Conservation (phyloP, 2,113 vertebrate species). For the Pelecanus crispus region DNA sequence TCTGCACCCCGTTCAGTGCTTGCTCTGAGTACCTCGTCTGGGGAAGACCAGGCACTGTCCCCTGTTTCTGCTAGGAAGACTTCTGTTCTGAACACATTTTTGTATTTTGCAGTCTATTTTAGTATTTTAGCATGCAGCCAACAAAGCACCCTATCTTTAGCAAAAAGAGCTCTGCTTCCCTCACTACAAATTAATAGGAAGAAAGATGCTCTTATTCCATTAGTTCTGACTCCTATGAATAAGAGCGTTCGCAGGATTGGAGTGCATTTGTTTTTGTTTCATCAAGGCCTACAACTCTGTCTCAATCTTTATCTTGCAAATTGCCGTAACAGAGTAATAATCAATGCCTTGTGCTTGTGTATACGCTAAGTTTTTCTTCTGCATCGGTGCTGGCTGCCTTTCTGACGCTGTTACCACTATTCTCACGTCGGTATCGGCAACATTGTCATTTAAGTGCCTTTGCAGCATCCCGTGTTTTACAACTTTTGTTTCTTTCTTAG, state of each 20-base stretch:
- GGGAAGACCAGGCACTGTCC: neutral
- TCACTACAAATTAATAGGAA: neutral
- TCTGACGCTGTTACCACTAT: neutral
- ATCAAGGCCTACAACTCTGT: neutral
- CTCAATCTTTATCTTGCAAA: neutral
- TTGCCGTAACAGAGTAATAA: neutral
- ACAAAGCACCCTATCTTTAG: neutral
- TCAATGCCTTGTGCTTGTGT: neutral
- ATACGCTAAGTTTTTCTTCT: neutral
- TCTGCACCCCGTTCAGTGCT: fast-evolving
- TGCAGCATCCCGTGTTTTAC: neutral
- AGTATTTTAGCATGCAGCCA: neutral
- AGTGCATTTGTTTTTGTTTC: neutral
- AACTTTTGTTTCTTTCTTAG: neutral
- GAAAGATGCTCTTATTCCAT: neutral
- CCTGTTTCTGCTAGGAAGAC: neutral
- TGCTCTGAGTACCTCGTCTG: neutral
- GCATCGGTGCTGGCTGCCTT: neutral
- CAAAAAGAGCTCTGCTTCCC: neutral
- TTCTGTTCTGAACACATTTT: neutral
- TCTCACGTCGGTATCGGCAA: neutral
- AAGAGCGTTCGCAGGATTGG: neutral
- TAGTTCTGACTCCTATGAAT: neutral
- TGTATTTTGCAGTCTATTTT: neutral
- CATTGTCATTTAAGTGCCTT: neutral